Evolutionary conservation across 2,888 invertebrate genomes (phyloP), one percentile per base, ranked within the genome.

Genomic region (Agonopterix alstromeriana): DNA sequence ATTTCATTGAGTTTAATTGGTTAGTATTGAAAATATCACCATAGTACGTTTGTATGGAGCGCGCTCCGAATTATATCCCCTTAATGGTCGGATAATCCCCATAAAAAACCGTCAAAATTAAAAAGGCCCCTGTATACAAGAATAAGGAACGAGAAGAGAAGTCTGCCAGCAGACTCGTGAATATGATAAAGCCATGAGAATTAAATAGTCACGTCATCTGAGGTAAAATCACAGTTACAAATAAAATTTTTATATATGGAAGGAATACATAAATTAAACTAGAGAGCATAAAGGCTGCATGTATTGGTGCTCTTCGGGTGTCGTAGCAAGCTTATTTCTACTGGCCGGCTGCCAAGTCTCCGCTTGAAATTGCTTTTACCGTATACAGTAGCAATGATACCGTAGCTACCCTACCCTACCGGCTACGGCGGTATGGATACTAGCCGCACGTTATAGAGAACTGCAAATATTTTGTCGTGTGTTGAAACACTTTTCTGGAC

Each of bases 241-340:
- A 27, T 7, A 27, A 27, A 27, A 27, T 5, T 27, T 27, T 27
- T 5, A 27, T 27, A 38, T 38, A n/a, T 38, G 38, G 5, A 38
- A 38, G 38, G n/a, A 38, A 38, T 38, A 38, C 38, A 47, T 47
- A 41, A 41, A 45, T 49, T 52, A 44, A 72, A 69, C 70, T 65
- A 66, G 62, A 67, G 53, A 65, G 67, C 67, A 65, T 62, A 60
- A 67, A 74, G 69, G 67, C 68, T 73, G 68, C 70, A 74, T 76
- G 75, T 82, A 79, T 71, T 70, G 72, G 75, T 69, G 67, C 71
- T 75, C 71, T 72, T 65, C 65, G 73, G 70, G 77, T 78, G 81
- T 81, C 77, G 77, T 71, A 70, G 77, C 70, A 64, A 82, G 86
- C 84, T 83, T 83, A 85, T 84, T 85, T 78, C 83, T 66, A 68